These are phyloP conservation scores for Micronycteris hirsuta DNA, from an alignment of 2,113 vertebrate genomes.

Conservation along the genomic window DNA sequence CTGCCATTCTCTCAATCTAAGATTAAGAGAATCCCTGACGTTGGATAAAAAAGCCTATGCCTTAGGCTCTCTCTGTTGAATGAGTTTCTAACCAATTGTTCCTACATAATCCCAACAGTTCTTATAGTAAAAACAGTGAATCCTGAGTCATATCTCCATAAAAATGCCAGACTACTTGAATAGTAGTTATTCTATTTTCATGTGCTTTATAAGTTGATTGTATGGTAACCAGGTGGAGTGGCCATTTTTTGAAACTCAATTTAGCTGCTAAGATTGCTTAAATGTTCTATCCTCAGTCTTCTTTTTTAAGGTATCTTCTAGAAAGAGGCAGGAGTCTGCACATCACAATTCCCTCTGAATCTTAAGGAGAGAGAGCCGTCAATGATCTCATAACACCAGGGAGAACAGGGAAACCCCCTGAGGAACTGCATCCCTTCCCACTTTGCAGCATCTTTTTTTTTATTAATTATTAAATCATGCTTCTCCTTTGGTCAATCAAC, in stretches of 20 bases:
- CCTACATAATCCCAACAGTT: not conserved
- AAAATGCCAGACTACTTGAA: not conserved
- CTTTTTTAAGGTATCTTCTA: not conserved
- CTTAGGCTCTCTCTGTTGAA: not conserved
- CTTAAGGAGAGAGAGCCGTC: not conserved
- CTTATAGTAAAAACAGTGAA: not conserved
- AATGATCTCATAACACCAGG: conserved; percentile 14
- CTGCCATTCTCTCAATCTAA: not conserved
- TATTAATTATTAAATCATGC: conserved; percentile 63
- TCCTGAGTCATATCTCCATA: not conserved
- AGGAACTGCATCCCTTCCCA: not conserved
- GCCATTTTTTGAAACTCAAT: conserved; percentile 24
- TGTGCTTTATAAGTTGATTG: not conserved
- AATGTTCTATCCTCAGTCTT: not conserved
- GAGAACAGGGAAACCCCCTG: not conserved
- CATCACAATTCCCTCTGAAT: conserved; percentile 19
- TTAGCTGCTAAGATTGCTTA: conserved; percentile 10
- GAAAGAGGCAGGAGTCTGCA: not conserved
- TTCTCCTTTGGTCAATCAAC: conserved; percentile 46
- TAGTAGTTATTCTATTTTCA: not conserved
- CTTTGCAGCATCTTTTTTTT: not conserved
- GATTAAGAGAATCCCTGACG: not conserved
- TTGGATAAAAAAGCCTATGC: not conserved
- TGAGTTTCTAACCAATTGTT: not conserved
- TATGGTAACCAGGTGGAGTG: not conserved